Conservation (phyloP, 2,113 vertebrate species). For the Bos javanicus region DNA sequence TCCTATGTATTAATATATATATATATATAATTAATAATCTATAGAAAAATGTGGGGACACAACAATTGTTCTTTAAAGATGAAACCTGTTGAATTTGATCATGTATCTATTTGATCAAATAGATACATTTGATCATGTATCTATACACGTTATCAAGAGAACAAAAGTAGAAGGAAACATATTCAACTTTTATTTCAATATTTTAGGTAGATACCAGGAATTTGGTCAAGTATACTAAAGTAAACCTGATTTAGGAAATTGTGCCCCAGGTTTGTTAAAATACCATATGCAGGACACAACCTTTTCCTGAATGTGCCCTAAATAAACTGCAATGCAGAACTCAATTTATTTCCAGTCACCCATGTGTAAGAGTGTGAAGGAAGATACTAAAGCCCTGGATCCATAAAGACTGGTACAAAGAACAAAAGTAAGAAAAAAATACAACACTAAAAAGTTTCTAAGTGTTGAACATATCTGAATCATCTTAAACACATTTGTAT, state of each 20-base stretch:
- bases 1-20: background rate
- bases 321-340: background rate
- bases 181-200: background rate
- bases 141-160: background rate
- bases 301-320: background rate
- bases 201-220: background rate
- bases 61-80: slow-evolving; percentile 25
- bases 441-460: background rate
- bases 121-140: background rate
- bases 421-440: background rate
- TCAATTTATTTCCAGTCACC: background rate
- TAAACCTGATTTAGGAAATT: background rate
- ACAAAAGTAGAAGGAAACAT: background rate
- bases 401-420: slow-evolving; percentile 1
- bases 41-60: background rate
- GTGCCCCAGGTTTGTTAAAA: background rate
- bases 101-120: background rate
- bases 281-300: background rate
- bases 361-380: background rate
- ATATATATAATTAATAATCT: background rate
- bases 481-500: background rate
- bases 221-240: background rate
- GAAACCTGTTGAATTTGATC: background rate
- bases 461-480: background rate
- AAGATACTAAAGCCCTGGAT: slow-evolving; percentile 17